These are phyloP conservation scores for Phrynocephalus vlangalii DNA, from an alignment of 2,797 vertebrate genomes.

Conservation along the genomic window DNA sequence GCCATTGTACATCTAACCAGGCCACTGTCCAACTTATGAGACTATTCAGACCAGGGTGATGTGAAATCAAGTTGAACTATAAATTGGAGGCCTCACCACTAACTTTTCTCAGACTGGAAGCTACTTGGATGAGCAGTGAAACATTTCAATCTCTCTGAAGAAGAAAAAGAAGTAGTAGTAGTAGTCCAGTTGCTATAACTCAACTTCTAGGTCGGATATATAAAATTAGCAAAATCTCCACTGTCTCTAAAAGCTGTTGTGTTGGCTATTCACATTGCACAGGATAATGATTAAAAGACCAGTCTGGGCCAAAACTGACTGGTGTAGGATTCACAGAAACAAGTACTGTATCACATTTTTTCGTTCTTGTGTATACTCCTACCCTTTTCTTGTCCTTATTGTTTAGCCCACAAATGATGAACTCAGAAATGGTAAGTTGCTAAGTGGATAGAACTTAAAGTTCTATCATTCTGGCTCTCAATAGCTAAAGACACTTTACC, in stretches of 20 bases:
- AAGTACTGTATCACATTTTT: not conserved
- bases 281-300: not conserved
- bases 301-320: not conserved
- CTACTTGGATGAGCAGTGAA: too few relatives aligned
- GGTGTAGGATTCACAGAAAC: not conserved
- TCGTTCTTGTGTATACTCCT: too few relatives aligned
- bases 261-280: not conserved
- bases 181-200: too few relatives aligned
- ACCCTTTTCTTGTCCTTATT: not conserved
- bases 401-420: not conserved
- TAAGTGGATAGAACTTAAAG: not conserved
- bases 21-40: too few relatives aligned
- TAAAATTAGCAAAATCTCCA: not conserved
- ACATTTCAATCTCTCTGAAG: too few relatives aligned
- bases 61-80: too few relatives aligned
- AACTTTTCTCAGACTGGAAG: too few relatives aligned
- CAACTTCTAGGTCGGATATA: too few relatives aligned
- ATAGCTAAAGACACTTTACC: conserved; percentile 74
- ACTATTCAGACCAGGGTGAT: too few relatives aligned
- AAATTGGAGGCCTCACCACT: too few relatives aligned
- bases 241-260: not conserved
- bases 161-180: too few relatives aligned
- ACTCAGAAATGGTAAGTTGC: not conserved
- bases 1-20: too few relatives aligned
- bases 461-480: not conserved